These are phyloP conservation scores for Uromys caudimaculatus DNA, from an alignment of 2,797 vertebrate species.

Conservation along the genomic window DNA sequence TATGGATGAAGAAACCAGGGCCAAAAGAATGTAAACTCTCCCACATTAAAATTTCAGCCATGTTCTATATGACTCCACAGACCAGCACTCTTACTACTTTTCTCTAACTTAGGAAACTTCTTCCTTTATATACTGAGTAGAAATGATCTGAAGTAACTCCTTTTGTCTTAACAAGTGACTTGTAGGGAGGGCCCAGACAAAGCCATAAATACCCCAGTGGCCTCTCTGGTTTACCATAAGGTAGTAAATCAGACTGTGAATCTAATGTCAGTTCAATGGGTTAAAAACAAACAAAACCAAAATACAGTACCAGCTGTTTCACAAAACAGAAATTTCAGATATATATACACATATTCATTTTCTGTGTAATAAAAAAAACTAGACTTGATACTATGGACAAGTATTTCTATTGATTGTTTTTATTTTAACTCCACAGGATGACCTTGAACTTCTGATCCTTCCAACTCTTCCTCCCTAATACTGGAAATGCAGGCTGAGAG, in stretches of 20 bases:
- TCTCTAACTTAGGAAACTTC: conserved; percentile 36
- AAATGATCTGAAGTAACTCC: not conserved
- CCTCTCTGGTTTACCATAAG: not conserved
- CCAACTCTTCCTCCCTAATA: not conserved
- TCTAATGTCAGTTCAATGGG: not conserved
- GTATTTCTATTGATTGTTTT: not conserved
- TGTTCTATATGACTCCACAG: not conserved
- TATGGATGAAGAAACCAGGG: not conserved
- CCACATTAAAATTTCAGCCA: conserved; percentile 25
- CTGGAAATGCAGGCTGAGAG: not conserved
- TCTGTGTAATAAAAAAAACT: conserved; percentile 40
- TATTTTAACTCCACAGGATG: not conserved
- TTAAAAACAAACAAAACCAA: not conserved
- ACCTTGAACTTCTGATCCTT: not conserved
- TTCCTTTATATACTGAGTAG: conserved; percentile 5
- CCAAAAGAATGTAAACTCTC: conserved; percentile 1
- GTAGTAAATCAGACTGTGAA: not conserved
- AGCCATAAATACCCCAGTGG: not conserved
- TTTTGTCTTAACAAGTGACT: conserved; percentile 46
- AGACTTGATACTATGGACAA: conserved; percentile 14
- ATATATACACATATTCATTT: not conserved
- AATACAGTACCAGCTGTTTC: not conserved
- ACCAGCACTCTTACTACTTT: not conserved
- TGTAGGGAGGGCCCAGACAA: not conserved
- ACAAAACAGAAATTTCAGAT: conserved; percentile 34